Conservation (phyloP, 53 echinoderm and acorn worm species). For the Paracentrotus lividus region DNA sequence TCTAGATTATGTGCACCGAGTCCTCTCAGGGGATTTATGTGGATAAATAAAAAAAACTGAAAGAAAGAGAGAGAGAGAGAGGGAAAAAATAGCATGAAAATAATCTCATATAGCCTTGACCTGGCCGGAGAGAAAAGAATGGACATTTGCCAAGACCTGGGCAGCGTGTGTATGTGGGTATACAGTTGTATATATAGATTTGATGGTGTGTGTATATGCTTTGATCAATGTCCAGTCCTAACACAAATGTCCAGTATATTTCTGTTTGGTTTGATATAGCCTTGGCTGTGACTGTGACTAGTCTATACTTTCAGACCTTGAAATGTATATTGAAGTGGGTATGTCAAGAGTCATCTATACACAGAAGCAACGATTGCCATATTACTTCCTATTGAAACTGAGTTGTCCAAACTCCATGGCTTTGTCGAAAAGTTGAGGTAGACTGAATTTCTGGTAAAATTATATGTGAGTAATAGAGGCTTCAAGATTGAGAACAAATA, state of each 20-base stretch:
- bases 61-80: constrained; percentile 7
- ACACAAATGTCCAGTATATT: constrained; percentile 12
- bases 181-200: neutral
- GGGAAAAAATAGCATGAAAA: constrained; percentile 52
- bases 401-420: no score
- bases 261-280: constrained; percentile 22
- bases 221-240: constrained; percentile 25
- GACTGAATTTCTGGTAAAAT: no score
- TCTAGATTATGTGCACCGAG: constrained; percentile 47
- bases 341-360: no score
- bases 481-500: no score
- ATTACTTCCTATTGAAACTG: no score
- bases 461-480: no score
- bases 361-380: no score
- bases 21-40: constrained; percentile 28
- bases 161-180: neutral
- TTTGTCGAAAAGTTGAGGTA: no score
- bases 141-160: constrained; percentile 39
- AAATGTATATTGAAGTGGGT: no score
- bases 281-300: constrained; percentile 25
- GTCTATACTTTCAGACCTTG: neutral
- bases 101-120: constrained; percentile 53
- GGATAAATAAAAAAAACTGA: neutral
- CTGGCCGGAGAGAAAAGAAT: constrained; percentile 45
- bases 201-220: constrained; percentile 4